These are phyloP conservation scores for Diachrysia chrysitis DNA, from an alignment of 2,888 invertebrate species.

Conservation along the genomic window DNA sequence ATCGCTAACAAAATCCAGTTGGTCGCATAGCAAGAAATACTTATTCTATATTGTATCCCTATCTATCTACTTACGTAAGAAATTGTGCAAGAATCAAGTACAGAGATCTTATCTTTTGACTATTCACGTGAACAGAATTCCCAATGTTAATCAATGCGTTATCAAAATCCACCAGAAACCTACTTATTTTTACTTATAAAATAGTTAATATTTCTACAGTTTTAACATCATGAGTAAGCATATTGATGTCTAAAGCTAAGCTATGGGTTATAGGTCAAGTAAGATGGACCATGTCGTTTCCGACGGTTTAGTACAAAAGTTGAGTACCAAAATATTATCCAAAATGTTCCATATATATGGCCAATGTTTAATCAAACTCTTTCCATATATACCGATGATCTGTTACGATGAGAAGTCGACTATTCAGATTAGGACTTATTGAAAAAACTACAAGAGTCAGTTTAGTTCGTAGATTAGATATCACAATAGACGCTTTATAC, in stretches of 20 bases:
- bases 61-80: slow-evolving; percentile 84
- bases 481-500: slow-evolving; percentile 61
- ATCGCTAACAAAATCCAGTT: slow-evolving; percentile 52
- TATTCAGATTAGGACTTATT: slow-evolving; percentile 59
- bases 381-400: slow-evolving; percentile 49
- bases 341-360: slow-evolving; percentile 64
- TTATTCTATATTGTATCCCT: slow-evolving; percentile 76
- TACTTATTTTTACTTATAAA: slow-evolving; percentile 79
- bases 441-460: slow-evolving; percentile 54
- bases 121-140: slow-evolving; percentile 57
- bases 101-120: slow-evolving; percentile 50
- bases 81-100: slow-evolving; percentile 83
- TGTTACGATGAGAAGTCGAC: slow-evolving; percentile 48
- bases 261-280: slow-evolving; percentile 82
- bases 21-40: slow-evolving; percentile 68
- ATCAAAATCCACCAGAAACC: slow-evolving; percentile 75
- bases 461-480: slow-evolving; percentile 54
- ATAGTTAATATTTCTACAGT: slow-evolving; percentile 71
- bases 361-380: slow-evolving; percentile 48
- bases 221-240: slow-evolving; percentile 76
- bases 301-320: slow-evolving; percentile 84
- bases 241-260: slow-evolving; percentile 76
- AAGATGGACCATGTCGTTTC: slow-evolving; percentile 82
- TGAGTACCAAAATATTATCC: slow-evolving; percentile 86
- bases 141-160: slow-evolving; percentile 57